Conservation (phyloP, 2,888 invertebrate genomes). For the Adelphocoris suturalis region DNA sequence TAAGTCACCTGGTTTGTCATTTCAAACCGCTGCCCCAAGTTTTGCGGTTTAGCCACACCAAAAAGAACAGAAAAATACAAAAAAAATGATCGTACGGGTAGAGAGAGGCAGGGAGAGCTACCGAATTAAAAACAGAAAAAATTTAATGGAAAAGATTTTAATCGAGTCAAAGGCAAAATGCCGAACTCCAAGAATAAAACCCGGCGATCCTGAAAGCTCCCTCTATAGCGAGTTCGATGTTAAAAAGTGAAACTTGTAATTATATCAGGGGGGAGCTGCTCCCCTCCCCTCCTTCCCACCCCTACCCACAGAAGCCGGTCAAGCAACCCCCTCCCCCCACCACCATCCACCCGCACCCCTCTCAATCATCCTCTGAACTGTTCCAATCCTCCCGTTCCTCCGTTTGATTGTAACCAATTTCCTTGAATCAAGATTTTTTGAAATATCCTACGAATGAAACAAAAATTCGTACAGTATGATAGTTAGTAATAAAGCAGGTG, state of each 20-base stretch:
- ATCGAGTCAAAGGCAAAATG: slow-evolving; percentile 47
- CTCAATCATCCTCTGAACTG: background rate
- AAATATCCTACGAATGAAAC: too few relatives aligned
- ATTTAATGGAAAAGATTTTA: slow-evolving; percentile 50
- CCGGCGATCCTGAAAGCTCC: slow-evolving; percentile 43
- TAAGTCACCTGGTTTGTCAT: background rate
- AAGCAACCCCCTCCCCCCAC: background rate
- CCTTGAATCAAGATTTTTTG: background rate
- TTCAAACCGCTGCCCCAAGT: background rate
- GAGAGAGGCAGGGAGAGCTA: slow-evolving; percentile 2
- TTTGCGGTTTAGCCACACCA: background rate
- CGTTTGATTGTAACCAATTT: background rate
- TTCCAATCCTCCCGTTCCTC: background rate
- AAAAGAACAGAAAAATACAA: background rate
- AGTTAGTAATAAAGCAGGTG: too few relatives aligned
- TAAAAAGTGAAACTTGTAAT: slow-evolving; percentile 62
- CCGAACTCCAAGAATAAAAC: slow-evolving; percentile 48
- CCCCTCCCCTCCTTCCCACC: background rate
- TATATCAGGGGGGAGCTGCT: slow-evolving; percentile 18
- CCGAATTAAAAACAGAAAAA: slow-evolving; percentile 49
- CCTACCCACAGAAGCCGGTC: background rate
- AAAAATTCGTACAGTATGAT: too few relatives aligned
- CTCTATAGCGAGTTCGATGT: slow-evolving; percentile 29
- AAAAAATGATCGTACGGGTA: background rate
- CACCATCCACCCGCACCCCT: background rate